Base-by-base conservation (phyloP, 2,797 vertebrate genomes). In the Echeneis naucrates region DNA sequence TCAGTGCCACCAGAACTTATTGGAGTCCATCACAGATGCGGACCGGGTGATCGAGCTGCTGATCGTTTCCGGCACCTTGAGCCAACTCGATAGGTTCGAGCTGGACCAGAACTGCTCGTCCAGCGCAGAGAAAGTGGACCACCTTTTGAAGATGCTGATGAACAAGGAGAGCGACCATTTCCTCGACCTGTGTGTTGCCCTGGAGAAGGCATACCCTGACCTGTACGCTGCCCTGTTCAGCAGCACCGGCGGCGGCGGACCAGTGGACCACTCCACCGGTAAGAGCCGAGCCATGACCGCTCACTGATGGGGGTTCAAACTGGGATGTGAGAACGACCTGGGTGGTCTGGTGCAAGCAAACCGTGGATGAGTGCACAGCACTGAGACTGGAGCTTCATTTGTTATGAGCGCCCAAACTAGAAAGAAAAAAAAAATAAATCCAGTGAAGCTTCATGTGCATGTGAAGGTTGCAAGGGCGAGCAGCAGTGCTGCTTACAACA, bases 131-230 rank as follows among this genome's bases (percentile, higher is more conserved):
- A 98, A 98, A 93, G 97, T 97, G 66, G 97, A 98, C 82, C 95
- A 96, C 89, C 95, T 99, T 55, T 87, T 99, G 86, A 95, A 97
- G 93, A 96, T 98, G 95, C 96, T 99, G 77, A 91, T 96, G 92
- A 96, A 93, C 91, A 98, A 98, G 93, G 96, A 98, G 84, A 96
- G 95, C 90, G 97, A 99, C 92, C 97, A 97, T 94, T 97, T 98
- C 95, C 96, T 95, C 86, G 97, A 98, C 88, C 95, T 99, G 92
- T 96, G 96, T 64, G 96, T 96, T 88, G 97, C 97, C 85, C 92
- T 99, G 93, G 97, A 98, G 95, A 98, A 98, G 92, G 96, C 97
- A 6, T 96, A 98, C 93, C 97, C 97, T 81, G 96, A 97, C 94
- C 96, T 98, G 91, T 94, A 97, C 63, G 80, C 96, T 80, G 93